These are phyloP conservation scores for Loriculus beryllinus DNA, from an alignment of 2,797 vertebrate genomes.

Conservation along the genomic window DNA sequence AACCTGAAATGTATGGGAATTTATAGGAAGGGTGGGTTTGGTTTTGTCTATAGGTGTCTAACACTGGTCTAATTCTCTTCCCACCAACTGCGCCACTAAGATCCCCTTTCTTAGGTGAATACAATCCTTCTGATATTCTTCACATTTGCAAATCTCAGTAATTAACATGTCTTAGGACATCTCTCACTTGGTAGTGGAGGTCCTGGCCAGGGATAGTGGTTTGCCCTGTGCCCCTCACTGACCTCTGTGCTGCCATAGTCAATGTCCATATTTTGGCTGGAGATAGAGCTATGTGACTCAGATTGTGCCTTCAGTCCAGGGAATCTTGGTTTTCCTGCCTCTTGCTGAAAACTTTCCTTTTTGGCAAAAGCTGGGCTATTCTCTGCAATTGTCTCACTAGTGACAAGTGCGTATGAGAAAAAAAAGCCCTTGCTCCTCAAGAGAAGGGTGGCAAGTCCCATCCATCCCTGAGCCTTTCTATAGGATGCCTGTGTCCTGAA, in stretches of 20 bases:
- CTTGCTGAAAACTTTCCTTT: not conserved
- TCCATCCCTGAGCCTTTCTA: not conserved
- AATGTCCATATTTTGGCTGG: not conserved
- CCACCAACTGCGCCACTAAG: accelerated
- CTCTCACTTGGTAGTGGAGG: not conserved
- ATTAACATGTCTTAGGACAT: not conserved
- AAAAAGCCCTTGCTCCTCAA: not conserved
- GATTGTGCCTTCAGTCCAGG: not conserved
- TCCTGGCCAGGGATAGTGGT: accelerated
- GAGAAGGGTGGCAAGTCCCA: not conserved
- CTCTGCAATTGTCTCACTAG: not conserved
- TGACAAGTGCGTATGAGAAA: not conserved
- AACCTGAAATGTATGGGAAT: not conserved
- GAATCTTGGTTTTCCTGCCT: not conserved
- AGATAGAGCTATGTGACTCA: not conserved
- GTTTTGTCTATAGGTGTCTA: not conserved
- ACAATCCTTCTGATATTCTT: not conserved
- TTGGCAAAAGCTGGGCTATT: not conserved
- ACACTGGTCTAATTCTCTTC: not conserved
- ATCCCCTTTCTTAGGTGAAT: not conserved
- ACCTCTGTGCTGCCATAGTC: not conserved
- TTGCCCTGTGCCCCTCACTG: not conserved
- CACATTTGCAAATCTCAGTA: not conserved
- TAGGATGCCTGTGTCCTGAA: not conserved
- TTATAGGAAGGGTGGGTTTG: not conserved